phyloP scores from a whole-genome alignment of 2,797 vertebrate genomes.

The Cossypha caffra region DNA sequence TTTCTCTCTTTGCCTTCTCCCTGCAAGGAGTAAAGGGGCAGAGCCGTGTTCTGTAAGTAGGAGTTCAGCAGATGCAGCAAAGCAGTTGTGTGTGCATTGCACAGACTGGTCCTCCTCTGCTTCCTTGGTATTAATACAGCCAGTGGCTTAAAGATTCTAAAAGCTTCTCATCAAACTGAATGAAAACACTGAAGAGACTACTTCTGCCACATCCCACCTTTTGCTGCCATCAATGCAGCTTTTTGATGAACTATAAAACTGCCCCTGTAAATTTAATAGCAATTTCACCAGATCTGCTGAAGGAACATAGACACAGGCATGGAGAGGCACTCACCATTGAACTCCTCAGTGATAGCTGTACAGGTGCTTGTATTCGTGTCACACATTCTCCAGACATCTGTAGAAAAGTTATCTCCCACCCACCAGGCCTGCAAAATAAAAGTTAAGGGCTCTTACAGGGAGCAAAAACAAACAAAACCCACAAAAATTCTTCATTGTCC shows the following conservation, averaged over 20 bases:
- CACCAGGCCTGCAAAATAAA: slow-evolving; percentile 87
- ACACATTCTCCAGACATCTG: slow-evolving; percentile 90
- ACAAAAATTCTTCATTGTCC: background rate
- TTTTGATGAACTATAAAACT: background rate
- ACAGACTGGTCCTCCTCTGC: background rate
- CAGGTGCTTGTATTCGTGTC: slow-evolving; percentile 59
- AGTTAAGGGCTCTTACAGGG: background rate
- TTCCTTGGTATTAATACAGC: background rate
- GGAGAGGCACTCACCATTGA: slow-evolving; percentile 58
- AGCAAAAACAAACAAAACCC: background rate
- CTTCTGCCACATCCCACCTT: background rate
- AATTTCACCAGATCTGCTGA: background rate
- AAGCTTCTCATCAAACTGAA: background rate
- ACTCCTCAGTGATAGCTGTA: slow-evolving; percentile 5
- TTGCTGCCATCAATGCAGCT: background rate
- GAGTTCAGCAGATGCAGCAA: background rate
- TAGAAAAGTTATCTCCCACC: slow-evolving; percentile 78
- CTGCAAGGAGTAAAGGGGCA: background rate
- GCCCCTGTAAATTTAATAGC: background rate
- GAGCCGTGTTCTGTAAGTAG: background rate
- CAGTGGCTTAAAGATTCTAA: background rate
- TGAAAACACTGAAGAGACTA: background rate
- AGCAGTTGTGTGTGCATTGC: background rate
- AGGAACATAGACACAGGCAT: background rate
- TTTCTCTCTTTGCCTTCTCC: background rate